Conservation (phyloP, 1,140 invertebrate species). For the Lepidurus packardi region DNA sequence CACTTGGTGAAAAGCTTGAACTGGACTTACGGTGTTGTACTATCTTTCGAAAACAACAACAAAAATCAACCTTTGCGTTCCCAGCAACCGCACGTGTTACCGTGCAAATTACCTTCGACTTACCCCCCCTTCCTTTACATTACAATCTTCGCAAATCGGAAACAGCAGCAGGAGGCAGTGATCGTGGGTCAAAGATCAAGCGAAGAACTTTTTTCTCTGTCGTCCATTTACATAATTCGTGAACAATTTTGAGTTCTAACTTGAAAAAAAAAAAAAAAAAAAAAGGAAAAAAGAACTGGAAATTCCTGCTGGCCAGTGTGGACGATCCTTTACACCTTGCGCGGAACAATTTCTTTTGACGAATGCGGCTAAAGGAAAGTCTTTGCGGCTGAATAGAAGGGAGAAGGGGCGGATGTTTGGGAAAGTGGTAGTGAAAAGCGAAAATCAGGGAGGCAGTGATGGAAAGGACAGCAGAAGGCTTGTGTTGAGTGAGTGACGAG, state of each 20-base stretch:
- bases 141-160: background rate
- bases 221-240: conserved; percentile 18
- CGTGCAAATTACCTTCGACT: background rate
- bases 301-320: conserved; percentile 20
- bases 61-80: too few relatives aligned
- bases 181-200: conserved; percentile 19
- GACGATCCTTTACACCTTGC: background rate
- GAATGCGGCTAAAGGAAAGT: background rate
- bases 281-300: background rate
- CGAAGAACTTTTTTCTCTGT: conserved; percentile 23
- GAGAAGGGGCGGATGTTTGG: background rate
- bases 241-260: background rate
- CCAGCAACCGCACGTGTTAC: too few relatives aligned
- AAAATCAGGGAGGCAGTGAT: background rate
- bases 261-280: background rate
- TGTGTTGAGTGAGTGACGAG: background rate
- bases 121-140: background rate
- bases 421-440: background rate
- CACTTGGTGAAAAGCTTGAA: too few relatives aligned
- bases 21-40: too few relatives aligned
- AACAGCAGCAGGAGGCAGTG: conserved; percentile 19
- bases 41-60: too few relatives aligned
- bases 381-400: background rate
- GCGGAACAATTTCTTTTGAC: conserved; percentile 3
- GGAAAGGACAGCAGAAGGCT: background rate